These are phyloP conservation scores for Oscheius onirici DNA, from an alignment of 2,888 invertebrate genomes.

Conservation along the genomic window DNA sequence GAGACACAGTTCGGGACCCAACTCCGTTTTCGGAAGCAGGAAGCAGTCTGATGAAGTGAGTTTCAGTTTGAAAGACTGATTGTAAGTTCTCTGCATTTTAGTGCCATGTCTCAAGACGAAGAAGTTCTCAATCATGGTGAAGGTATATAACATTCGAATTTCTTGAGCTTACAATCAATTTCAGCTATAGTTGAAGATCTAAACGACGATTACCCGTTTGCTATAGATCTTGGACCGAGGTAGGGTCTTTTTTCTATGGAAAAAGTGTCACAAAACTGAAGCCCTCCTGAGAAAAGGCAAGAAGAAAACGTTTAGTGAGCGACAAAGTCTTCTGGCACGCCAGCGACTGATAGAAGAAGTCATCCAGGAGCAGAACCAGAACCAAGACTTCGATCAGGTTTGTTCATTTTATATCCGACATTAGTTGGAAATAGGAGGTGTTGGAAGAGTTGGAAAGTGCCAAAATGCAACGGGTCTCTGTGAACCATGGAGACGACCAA, in stretches of 20 bases:
- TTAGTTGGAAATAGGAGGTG: not conserved
- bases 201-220: conserved; percentile 1
- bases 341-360: conserved; percentile 26
- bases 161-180: not conserved
- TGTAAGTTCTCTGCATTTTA: not conserved
- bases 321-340: conserved; percentile 6
- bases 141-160: not conserved
- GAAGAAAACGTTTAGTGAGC: conserved; percentile 3
- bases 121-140: not conserved
- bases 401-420: not conserved
- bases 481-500: conserved; percentile 3
- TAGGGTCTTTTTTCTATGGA: not conserved
- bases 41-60: not conserved
- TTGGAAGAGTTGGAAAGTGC: conserved; percentile 17
- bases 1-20: not conserved
- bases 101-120: not conserved
- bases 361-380: conserved; percentile 22
- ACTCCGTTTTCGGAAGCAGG: not conserved
- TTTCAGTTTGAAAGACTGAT: not conserved
- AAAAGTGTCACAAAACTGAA: no score
- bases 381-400: conserved; percentile 7
- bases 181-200: not conserved
- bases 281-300: no score
- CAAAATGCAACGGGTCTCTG: conserved; percentile 3
- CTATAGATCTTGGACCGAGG: conserved; percentile 5